Conservation (phyloP, 2,888 invertebrate species). For the Callyntrura guangdongensis region DNA sequence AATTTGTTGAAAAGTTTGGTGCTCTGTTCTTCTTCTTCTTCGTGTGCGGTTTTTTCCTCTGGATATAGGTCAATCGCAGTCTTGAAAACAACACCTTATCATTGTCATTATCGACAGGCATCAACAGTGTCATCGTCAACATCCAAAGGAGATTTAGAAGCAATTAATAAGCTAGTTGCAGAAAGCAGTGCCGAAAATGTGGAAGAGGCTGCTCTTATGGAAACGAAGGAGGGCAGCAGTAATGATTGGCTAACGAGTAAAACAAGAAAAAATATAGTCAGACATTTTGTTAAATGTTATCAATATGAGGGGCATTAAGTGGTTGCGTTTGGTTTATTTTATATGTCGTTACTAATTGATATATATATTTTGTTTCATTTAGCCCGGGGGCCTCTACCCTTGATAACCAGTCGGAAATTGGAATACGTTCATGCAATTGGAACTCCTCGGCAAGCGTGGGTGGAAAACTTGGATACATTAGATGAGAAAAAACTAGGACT, state of each 20-base stretch:
- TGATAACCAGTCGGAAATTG: constrained; percentile 86
- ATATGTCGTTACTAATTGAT: too few species aligned
- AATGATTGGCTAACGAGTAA: background rate
- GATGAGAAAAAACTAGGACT: constrained; percentile 93
- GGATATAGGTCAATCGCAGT: background rate
- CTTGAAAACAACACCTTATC: background rate
- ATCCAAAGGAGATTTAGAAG: background rate
- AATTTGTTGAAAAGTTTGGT: background rate
- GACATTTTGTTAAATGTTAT: background rate
- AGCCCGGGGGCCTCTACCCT: constrained; percentile 85
- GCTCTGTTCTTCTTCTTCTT: background rate
- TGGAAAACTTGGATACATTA: constrained; percentile 92
- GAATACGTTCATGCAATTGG: constrained; percentile 86
- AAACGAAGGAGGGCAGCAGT: background rate
- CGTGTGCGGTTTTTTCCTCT: background rate
- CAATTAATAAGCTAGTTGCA: constrained; percentile 6
- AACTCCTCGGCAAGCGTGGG: constrained; percentile 93
- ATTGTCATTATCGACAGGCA: background rate
- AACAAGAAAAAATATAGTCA: background rate
- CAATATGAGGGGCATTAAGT: too few species aligned
- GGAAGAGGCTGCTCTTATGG: background rate
- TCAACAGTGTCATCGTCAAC: background rate
- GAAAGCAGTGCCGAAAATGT: background rate
- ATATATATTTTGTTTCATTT: background rate
- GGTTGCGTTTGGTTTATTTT: too few species aligned